phyloP scores from a whole-genome alignment of 2,113 vertebrate genomes.

The Parus major region DNA sequence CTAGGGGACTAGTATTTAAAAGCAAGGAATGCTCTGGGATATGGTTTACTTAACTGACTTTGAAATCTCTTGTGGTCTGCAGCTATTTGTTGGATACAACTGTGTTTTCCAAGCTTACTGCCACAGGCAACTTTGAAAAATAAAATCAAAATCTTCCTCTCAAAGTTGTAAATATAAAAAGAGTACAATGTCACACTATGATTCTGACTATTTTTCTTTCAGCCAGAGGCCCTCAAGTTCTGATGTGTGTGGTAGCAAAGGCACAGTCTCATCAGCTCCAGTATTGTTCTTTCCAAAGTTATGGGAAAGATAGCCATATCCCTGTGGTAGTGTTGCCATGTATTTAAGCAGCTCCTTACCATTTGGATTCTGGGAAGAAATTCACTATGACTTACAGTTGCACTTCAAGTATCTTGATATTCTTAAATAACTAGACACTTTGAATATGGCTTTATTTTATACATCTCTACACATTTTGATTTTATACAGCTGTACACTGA shows the following conservation, averaged over 20 bases:
- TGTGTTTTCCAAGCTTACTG: background rate
- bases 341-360: background rate
- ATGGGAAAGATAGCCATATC: background rate
- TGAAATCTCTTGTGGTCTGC: background rate
- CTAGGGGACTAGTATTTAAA: background rate
- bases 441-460: background rate
- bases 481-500: background rate
- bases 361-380: background rate
- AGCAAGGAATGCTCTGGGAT: background rate
- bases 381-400: background rate
- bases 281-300: background rate
- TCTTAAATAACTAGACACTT: background rate
- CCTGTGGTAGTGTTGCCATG: fast-evolving
- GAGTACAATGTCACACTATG: background rate
- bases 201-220: background rate
- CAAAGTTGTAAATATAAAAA: background rate
- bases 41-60: background rate
- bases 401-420: background rate
- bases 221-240: background rate
- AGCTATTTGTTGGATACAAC: background rate
- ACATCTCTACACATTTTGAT: background rate
- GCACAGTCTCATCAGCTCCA: background rate
- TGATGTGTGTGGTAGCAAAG: background rate
- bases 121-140: background rate
- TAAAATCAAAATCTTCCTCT: background rate